Base-by-base conservation (phyloP, 2,888 invertebrate species). In the Scelioninae gen. 1 region DNA sequence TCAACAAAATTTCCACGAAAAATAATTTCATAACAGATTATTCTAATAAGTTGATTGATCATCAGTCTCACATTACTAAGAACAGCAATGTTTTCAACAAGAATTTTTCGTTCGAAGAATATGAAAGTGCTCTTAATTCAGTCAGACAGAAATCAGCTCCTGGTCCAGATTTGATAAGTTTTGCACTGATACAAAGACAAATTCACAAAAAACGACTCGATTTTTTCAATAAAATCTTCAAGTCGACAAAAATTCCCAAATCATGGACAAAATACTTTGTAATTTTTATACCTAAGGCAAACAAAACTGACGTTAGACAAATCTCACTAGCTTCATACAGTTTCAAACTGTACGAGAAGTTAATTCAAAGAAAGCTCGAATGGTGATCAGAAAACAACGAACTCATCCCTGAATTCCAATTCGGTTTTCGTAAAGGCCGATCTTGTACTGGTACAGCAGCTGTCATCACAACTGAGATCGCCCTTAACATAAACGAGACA, bases 91-190 rank as follows among this genome's bases (percentile, higher is more conserved):
- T 51, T 29, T 29, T 51, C 29, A 11, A 23, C 0, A 0, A 23
- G 5, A 11, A 3, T 29, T 10, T 5, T 2, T 29, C 11, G 2
- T 7, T 2, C 1, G 23, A 23, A 23, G 66, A 66, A 34, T 66
- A 53, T 13, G 38, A 40, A 29, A 34, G 8, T 23, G 66, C 66
- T 0, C 9, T 66, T 2, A 29, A 66, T 6, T 66, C 66, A 0
- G 53, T 66, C 29, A 66, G 29, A 23, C 8, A 1, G 0, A 53
- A 66, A 51, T 53, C 66, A 6, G 51, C 53, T 1, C 66, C 66
- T 0, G 66, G 53, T n/a, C 66, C 66, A 4, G 55, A 68, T 32
- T 16, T 68, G 11, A 8, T 68, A 0, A 43, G 16, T 31, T 68
- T 55, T 10, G 5, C 1, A 7, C 13, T 55, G 4, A 9, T 68